Evolutionary conservation across 2,113 vertebrate species (phyloP).

Genomic region (Felis chaus): DNA sequence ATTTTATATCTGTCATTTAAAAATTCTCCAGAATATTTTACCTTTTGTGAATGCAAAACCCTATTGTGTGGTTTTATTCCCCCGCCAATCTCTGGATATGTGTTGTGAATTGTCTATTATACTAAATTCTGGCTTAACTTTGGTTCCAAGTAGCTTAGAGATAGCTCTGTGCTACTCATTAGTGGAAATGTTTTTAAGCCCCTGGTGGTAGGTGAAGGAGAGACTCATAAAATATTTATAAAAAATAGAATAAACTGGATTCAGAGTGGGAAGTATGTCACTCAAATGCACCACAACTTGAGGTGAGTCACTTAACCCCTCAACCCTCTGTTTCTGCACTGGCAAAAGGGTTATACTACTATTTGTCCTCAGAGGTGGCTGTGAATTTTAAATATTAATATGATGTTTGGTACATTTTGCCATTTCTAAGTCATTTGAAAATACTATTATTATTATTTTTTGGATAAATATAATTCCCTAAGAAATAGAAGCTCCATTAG

Average conservation of each 20-base stretch:
- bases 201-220: slow-evolving; percentile 8
- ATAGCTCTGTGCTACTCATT: slow-evolving; percentile 55
- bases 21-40: neutral
- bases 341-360: neutral
- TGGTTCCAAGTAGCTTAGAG: slow-evolving; percentile 49
- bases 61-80: neutral
- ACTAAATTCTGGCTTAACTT: slow-evolving; percentile 60
- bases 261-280: neutral
- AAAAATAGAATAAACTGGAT: slow-evolving; percentile 36
- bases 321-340: neutral
- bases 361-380: neutral
- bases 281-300: neutral
- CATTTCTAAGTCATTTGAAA: slow-evolving; percentile 23
- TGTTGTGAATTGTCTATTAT: neutral
- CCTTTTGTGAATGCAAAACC: neutral
- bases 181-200: slow-evolving; percentile 54
- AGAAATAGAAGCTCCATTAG: neutral
- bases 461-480: neutral
- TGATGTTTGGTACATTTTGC: neutral
- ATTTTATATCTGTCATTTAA: slow-evolving; percentile 22
- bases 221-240: slow-evolving; percentile 61
- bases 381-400: slow-evolving; percentile 45
- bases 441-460: neutral
- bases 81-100: neutral
- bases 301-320: slow-evolving; percentile 31